Evolutionary conservation across 2,888 invertebrate species (phyloP), one percentile per base, ranked within the genome.

Genomic region (Patella pellucida): DNA sequence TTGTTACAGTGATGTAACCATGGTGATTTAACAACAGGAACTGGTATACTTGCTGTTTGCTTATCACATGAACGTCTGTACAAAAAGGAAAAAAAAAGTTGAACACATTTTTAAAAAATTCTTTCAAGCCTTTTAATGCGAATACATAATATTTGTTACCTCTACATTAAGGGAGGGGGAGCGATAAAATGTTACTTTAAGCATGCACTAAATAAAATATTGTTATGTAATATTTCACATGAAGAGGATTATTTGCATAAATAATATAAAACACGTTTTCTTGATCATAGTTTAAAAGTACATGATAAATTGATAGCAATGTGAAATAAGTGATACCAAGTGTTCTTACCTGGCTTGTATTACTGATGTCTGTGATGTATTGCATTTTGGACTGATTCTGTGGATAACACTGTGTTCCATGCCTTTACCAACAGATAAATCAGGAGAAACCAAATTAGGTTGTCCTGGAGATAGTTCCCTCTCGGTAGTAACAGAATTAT

Each of bases 21-120:
- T 52, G 88, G 83, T 9, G 84, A 76, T 67, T 86, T 87, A 50
- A 87, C 87, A 41, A 88, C 88, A 9, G 88, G 87, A 11, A 88
- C 87, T 11, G 87, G 87, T n/a, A 88, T 88, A 16, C 86, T 86
- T 50, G 81, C 76, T 51, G 85, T 79, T 76, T 88, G 87, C 76
- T 88, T 88, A 72, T 87, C 86, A 82, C 85, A 88, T 52, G 85
- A 83, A 73, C 88, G 88, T 79, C 23, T 70, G 71, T 1, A 74
- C 23, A 15, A 80, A 78, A 69, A 69, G 75, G 52, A 73, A 54
- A 72, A 51, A 31, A 51, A n/a, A 23, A 14, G 56, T 62, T 5
- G 71, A 41, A 41, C 41, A 41, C 7, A 7, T 41, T 41, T 41
- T 41, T 9, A 27, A 9, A 41, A 31, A 31, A 31, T 31, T 0